Evolutionary conservation across 2,797 vertebrate genomes (phyloP), one percentile per base, ranked within the genome.

Genomic region (Sebastes wilsoni): DNA sequence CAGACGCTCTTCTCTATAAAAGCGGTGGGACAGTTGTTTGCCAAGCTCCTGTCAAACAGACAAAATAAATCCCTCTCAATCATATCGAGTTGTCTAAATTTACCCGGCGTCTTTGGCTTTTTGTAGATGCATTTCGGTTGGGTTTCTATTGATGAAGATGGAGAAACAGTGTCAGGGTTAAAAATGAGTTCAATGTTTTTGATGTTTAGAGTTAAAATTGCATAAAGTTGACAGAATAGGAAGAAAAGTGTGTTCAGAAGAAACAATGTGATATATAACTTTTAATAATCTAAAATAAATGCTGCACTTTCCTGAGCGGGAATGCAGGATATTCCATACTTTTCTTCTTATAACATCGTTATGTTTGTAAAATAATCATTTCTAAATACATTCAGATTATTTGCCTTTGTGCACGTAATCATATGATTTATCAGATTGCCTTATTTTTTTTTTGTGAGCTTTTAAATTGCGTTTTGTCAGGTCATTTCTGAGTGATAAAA

Each of bases 11-110:
- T 32, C 42, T 42, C 49, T 22, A 20, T 49, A 59, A 68, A 69
- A 69, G 72, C 55, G 3, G 72, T 20, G 75, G 72, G 66, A n/a
- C 58, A 60, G 64, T 74, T 82, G 87, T 87, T 87, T 85, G 77
- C 42, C 56, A 75, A 64, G 64, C 80, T 72, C 27, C 89, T 69
- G 85, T 87, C 84, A 85, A 82, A 79, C 78, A 79, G 66, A 66
- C 67, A 52, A 56, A 79, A 70, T 73, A 76, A 80, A 79, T 76
- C 66, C 28, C 66, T 62, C 52, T 78, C 81, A 66, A 5, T 88
- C 72, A 42, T 38, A 66, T 65, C 32, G 3, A 56, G 54, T 76
- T 82, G 67, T 85, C 74, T 85, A 76, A 61, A 82, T 84, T 74
- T 83, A 73, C 64, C 52, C 73, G 8, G 0, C 2, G 49, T 34